Conservation (phyloP, 2,888 invertebrate species). For the Oligia strigilis region DNA sequence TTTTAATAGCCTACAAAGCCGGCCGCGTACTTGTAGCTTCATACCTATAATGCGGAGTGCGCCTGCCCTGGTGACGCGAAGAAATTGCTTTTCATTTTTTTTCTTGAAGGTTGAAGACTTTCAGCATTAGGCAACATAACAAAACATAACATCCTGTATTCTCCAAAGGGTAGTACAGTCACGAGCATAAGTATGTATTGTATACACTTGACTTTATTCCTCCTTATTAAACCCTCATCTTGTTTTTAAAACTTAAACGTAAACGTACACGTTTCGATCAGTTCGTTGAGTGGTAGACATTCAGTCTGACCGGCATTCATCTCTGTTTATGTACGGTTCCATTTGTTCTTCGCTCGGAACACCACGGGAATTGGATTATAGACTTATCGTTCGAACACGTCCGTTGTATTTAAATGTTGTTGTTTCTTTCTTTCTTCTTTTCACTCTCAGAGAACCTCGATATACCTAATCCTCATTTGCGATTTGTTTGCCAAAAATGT, state of each 20-base stretch:
- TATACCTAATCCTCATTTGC: too few relatives aligned
- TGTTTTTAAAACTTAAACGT: not conserved
- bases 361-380: conserved; percentile 42
- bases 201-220: too few relatives aligned
- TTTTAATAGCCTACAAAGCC: too few relatives aligned
- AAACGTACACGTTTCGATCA: conserved; percentile 1
- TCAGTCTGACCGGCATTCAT: conserved; percentile 29
- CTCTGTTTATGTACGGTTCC: conserved; percentile 33
- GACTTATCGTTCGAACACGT: conserved; percentile 15
- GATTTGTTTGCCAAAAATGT: too few relatives aligned
- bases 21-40: too few relatives aligned
- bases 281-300: not conserved
- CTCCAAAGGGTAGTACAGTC: not conserved
- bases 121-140: not conserved
- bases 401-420: not conserved
- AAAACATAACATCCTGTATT: not conserved
- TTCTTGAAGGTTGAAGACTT: not conserved
- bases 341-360: conserved; percentile 63
- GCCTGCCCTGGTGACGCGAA: not conserved
- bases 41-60: too few relatives aligned
- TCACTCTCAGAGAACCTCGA: too few relatives aligned
- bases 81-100: conserved; percentile 14
- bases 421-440: too few relatives aligned
- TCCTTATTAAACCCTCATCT: too few relatives aligned
- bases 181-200: too few relatives aligned